A percentile compares a stretch with the other conserved stretches of the same genome.
phyloP scores from a whole-genome alignment of 2,888 invertebrate species.

The Balanococcus diminutus region DNA sequence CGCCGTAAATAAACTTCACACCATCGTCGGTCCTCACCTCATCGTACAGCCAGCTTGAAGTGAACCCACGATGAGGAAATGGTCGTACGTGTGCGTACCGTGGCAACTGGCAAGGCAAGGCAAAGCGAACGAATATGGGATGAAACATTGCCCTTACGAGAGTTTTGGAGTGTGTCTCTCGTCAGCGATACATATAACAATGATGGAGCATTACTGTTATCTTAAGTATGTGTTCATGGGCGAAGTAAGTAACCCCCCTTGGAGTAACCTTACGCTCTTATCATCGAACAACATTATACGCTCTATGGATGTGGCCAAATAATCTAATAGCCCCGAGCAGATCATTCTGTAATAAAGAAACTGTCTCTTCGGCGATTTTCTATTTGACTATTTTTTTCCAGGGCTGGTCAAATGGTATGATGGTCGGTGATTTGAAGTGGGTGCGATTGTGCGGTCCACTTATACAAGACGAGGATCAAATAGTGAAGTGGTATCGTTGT shows the following conservation, averaged over 20 bases:
- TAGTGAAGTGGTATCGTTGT: not conserved
- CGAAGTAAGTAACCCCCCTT: not conserved
- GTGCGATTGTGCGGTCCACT: not conserved
- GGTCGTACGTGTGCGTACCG: not conserved
- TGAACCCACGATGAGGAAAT: not conserved
- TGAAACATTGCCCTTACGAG: conserved; percentile 22
- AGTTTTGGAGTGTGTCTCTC: conserved; percentile 42
- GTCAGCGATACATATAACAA: conserved; percentile 43
- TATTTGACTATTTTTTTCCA: not conserved
- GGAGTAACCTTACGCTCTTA: conserved; percentile 24
- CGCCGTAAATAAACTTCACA: conserved; percentile 32
- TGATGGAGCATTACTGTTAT: conserved; percentile 51
- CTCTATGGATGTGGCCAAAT: not conserved
- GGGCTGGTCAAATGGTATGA: not conserved
- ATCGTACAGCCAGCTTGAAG: not conserved
- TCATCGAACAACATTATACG: not conserved
- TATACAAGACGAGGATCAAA: not conserved
- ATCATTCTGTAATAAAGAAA: not conserved
- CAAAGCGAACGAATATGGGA: not conserved
- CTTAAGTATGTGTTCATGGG: conserved; percentile 48
- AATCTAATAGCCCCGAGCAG: conserved; percentile 10
- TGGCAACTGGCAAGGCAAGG: not conserved
- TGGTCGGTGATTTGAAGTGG: not conserved
- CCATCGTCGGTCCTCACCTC: not conserved
- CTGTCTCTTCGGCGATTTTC: conserved; percentile 20